Evolutionary conservation across 2,888 invertebrate species (phyloP).

Genomic region (Periphyllus acericola): DNA sequence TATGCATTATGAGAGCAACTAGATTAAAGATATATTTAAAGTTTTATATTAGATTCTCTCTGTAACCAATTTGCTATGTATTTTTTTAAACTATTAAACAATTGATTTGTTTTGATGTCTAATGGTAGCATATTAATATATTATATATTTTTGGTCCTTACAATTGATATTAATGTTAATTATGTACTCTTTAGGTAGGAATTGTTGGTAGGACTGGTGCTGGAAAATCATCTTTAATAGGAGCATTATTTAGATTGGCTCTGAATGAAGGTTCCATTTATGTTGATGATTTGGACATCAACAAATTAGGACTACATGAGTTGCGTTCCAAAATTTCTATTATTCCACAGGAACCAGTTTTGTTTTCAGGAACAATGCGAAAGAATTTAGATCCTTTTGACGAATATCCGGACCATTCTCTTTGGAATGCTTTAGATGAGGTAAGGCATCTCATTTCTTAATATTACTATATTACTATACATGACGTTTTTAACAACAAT

Average conservation of each 20-base stretch:
- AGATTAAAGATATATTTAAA: too few relatives aligned
- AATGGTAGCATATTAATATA: neutral
- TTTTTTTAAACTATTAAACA: too few relatives aligned
- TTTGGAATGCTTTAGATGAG: conserved; percentile 88
- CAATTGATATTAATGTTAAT: neutral
- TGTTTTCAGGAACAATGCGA: conserved; percentile 87
- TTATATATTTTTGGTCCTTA: neutral
- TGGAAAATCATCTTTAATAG: conserved; percentile 82
- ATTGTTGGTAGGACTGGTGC: conserved; percentile 88
- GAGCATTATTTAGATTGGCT: conserved; percentile 83
- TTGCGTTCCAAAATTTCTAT: conserved; percentile 82
- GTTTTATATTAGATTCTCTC: neutral
- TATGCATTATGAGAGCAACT: too few relatives aligned
- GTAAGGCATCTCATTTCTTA: conserved; percentile 67
- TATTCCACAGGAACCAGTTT: conserved; percentile 85
- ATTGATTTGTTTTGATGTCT: too few relatives aligned
- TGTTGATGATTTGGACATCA: conserved; percentile 83
- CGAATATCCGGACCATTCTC: conserved; percentile 78
- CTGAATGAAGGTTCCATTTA: conserved; percentile 80
- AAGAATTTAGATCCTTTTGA: conserved; percentile 91
- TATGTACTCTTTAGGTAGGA: conserved; percentile 72
- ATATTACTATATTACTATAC: neutral
- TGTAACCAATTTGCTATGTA: too few relatives aligned
- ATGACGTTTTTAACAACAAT: neutral
- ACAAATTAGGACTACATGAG: conserved; percentile 77